Evolutionary conservation across 2,888 invertebrate genomes (phyloP), one percentile per base, ranked within the genome.

Genomic region (Parnassius orleans): DNA sequence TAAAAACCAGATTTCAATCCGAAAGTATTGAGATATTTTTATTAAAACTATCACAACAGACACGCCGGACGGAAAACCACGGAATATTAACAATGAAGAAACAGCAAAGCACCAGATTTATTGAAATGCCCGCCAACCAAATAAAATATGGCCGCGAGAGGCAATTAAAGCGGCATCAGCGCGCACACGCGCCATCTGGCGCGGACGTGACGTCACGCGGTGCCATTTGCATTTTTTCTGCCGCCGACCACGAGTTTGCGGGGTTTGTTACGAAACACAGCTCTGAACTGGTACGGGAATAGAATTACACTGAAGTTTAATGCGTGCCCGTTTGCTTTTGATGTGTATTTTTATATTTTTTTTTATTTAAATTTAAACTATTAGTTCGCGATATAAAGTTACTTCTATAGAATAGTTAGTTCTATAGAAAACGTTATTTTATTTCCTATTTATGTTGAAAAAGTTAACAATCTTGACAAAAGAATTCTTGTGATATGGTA

Each of bases 201-300:
- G 64, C 70, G 72, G 68, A 73, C 74, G 75, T 75, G 74, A 74
- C 74, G 73, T 72, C 74, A 72, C 69, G 68, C 65, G 68, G 57
- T 68, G 72, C 71, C 73, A 74, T 74, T 73, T 72, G 73, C 73
- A 73, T 74, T 74, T 75, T 74, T 72, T 73, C 70, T 46, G 69
- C 66, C 65, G 66, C 47, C 64, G 55, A 66, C 65, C 64, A 57
- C 63, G 58, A 51, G 55, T 43, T 51, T 51, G 59, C 59, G 59
- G 50, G 42, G 62, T 50, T 12, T 14, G 50, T 55, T 57, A 41
- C 41, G 58, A 57, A 52, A 54, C 50, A 52, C 61, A 43, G 48
- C 53, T 3, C 62, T 43, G 9, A 62, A 50, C 53, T 50, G 54
- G 10, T 19, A 51, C 42, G 55, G 11, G 41, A 10, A 55, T 51